Conservation (phyloP, 2,888 invertebrate genomes). For the Yponomeuta cagnagella region DNA sequence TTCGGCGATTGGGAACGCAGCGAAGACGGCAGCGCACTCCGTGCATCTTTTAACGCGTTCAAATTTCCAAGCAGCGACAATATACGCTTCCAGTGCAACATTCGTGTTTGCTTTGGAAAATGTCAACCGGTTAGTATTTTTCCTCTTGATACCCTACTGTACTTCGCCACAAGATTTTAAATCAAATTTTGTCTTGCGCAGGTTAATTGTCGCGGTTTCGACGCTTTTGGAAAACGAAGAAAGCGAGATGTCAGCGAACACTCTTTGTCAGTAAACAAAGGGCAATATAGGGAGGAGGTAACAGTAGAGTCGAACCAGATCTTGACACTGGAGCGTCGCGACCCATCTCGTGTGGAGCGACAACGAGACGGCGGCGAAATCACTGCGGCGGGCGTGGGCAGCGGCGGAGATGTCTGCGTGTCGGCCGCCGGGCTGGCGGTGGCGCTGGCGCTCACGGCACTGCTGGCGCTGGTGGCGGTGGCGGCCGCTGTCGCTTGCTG, state of each 20-base stretch:
- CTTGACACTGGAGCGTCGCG: constrained; percentile 89
- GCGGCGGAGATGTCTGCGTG: constrained; percentile 91
- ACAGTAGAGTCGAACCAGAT: constrained; percentile 95
- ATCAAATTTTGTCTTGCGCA: constrained; percentile 34
- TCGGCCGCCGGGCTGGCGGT: constrained; percentile 95
- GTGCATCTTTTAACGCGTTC: constrained; percentile 94
- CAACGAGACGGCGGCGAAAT: constrained; percentile 82
- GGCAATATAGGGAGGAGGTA: constrained; percentile 93
- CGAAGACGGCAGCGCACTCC: constrained; percentile 87
- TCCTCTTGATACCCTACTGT: neutral
- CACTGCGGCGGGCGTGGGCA: constrained; percentile 75
- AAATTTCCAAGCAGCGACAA: constrained; percentile 97
- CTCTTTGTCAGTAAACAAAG: constrained; percentile 80
- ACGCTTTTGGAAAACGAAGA: constrained; percentile 90
- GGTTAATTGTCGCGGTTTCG: constrained; percentile 94
- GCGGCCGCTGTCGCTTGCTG: constrained; percentile 96
- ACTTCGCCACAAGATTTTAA: neutral
- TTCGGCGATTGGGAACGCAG: constrained; percentile 96
- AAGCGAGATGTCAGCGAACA: constrained; percentile 75
- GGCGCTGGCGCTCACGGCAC: constrained; percentile 92
- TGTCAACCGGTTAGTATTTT: constrained; percentile 88
- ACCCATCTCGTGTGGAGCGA: constrained; percentile 84
- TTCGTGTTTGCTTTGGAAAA: constrained; percentile 94
- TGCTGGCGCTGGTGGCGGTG: constrained; percentile 93
- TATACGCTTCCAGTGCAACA: constrained; percentile 96